Evolutionary conservation across 2,888 invertebrate species (phyloP).

Genomic region (Sinodicranocentrus sp.): DNA sequence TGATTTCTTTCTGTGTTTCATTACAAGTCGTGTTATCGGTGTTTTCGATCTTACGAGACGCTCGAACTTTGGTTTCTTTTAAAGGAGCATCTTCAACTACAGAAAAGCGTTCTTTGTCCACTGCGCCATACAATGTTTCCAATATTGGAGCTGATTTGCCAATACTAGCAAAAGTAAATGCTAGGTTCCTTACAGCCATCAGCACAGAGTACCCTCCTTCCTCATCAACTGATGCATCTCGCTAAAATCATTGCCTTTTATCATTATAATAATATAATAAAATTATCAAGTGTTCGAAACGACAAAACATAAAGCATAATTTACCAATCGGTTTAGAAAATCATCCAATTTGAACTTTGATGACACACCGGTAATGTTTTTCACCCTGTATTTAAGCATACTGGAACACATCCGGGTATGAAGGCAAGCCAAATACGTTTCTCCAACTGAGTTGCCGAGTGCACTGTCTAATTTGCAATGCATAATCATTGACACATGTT

Average conservation of each 20-base stretch:
- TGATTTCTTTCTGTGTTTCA: constrained; percentile 41
- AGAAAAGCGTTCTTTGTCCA: constrained; percentile 34
- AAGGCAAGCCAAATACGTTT: constrained; percentile 35
- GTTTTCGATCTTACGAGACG: not conserved
- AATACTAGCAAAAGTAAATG: not conserved
- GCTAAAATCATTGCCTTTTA: not conserved
- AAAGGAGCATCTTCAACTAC: not conserved
- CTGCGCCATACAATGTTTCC: constrained; percentile 3
- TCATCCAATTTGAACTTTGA: constrained; percentile 9
- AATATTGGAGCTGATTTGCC: not conserved
- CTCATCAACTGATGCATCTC: not conserved
- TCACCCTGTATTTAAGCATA: constrained; percentile 32
- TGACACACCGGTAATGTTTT: not conserved
- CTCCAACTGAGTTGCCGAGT: constrained; percentile 18
- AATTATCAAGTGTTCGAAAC: not conserved
- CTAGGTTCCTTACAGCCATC: not conserved
- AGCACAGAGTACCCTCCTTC: not conserved
- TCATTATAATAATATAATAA: constrained; percentile 3
- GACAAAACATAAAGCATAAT: not conserved
- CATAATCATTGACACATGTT: too few species aligned
- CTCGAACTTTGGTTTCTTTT: constrained; percentile 32
- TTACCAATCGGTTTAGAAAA: constrained; percentile 43
- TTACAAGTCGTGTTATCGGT: not conserved
- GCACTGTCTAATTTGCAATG: not conserved
- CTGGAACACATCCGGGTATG: constrained; percentile 39